Conservation (phyloP, 2,113 vertebrate species). For the Coptodon rendalli region DNA sequence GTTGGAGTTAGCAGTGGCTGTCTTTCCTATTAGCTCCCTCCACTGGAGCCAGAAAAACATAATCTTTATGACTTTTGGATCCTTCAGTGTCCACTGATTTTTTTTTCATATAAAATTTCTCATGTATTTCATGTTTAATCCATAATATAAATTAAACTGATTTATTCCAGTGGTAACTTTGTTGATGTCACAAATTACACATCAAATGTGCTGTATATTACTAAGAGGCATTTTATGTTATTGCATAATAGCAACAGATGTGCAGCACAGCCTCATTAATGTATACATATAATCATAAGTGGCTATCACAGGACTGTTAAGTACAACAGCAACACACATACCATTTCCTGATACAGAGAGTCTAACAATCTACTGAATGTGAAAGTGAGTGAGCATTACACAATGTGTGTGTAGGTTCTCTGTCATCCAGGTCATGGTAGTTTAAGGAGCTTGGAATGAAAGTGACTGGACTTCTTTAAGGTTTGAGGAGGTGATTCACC, state of each 20-base stretch:
- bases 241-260: slow-evolving; percentile 4
- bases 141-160: slow-evolving; percentile 1
- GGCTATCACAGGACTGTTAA: slow-evolving; percentile 55
- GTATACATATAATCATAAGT: slow-evolving; percentile 25
- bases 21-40: not conserved
- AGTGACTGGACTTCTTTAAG: not conserved
- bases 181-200: not conserved
- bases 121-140: not conserved
- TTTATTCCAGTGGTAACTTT: not conserved
- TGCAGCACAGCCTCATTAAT: slow-evolving; percentile 19
- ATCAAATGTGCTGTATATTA: slow-evolving; percentile 10
- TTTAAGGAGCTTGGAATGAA: not conserved
- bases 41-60: not conserved
- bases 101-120: not conserved
- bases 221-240: slow-evolving; percentile 18
- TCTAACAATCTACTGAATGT: slow-evolving; percentile 67
- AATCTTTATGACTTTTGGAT: not conserved
- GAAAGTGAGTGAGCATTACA: slow-evolving; percentile 37
- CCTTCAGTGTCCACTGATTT: not conserved
- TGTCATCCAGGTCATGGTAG: not conserved
- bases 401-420: not conserved
- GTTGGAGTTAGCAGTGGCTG: not conserved
- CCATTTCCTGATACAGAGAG: slow-evolving; percentile 60
- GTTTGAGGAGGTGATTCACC: not conserved
- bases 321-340: slow-evolving; percentile 58